Conservation (phyloP, 2,888 invertebrate genomes). For the Papilio protenor region DNA sequence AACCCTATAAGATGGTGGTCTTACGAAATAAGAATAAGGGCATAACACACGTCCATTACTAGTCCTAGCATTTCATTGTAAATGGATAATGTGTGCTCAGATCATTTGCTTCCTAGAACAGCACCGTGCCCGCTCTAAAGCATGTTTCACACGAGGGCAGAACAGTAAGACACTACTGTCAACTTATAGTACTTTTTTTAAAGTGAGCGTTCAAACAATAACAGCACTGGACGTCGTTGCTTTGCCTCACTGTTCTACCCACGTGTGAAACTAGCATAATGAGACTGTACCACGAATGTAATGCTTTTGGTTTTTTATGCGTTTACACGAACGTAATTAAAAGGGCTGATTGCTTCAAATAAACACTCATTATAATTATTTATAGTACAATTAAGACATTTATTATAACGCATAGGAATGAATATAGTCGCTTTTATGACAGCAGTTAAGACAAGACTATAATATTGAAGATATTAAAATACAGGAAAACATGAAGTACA, state of each 20-base stretch:
- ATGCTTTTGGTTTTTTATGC: conserved; percentile 24
- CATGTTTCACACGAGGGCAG: not conserved
- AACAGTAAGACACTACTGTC: not conserved
- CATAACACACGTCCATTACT: conserved; percentile 38
- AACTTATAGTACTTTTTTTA: not conserved
- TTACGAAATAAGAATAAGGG: conserved; percentile 38
- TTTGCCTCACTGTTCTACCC: not conserved
- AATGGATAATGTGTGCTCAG: conserved; percentile 37
- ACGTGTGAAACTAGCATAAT: not conserved
- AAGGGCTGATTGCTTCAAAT: conserved; percentile 28
- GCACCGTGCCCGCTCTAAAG: conserved; percentile 23
- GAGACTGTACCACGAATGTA: conserved; percentile 14
- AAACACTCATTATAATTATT: conserved; percentile 25
- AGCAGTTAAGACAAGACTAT: not conserved
- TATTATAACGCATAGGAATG: conserved; percentile 14
- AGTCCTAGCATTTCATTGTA: conserved; percentile 41
- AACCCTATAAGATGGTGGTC: conserved; percentile 19
- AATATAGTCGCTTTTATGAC: not conserved
- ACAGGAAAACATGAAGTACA: not conserved
- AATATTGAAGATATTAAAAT: conserved; percentile 10
- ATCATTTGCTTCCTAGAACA: conserved; percentile 40
- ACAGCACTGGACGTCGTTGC: not conserved
- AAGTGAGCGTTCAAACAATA: not conserved
- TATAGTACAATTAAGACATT: conserved; percentile 40
- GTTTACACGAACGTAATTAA: conserved; percentile 28